Percentiles rank a stretch among this genome's conserved stretches.
phyloP scores from a whole-genome alignment of 2,113 vertebrate genomes.

The Notiomystis cincta region DNA sequence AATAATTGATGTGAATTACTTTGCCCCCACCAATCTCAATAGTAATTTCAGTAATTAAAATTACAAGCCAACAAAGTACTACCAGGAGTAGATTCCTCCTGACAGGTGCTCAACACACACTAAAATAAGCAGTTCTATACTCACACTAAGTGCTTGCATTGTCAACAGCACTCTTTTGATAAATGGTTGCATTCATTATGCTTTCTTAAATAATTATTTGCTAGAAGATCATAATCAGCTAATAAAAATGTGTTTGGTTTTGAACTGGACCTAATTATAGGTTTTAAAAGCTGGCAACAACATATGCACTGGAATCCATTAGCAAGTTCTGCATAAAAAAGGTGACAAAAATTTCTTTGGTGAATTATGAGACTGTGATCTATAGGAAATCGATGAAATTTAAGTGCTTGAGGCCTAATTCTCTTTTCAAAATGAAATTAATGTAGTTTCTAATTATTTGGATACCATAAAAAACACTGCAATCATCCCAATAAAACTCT shows the following conservation, averaged over 20 bases:
- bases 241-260: constrained; percentile 18
- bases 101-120: background rate
- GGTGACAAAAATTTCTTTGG: background rate
- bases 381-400: background rate
- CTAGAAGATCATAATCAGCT: background rate
- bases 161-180: background rate
- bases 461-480: background rate
- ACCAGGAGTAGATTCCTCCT: background rate
- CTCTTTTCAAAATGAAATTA: background rate
- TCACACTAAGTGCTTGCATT: background rate
- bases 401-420: background rate
- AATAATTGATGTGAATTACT: background rate
- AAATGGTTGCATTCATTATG: background rate
- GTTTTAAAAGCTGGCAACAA: background rate
- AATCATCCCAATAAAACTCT: background rate
- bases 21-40: background rate
- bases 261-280: background rate
- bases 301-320: background rate
- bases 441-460: background rate
- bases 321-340: background rate
- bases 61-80: background rate
- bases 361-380: background rate
- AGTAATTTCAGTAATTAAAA: constrained; percentile 5
- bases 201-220: background rate
- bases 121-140: background rate